These are phyloP conservation scores for Chelon auratus DNA, from an alignment of 2,797 vertebrate genomes.

Conservation along the genomic window DNA sequence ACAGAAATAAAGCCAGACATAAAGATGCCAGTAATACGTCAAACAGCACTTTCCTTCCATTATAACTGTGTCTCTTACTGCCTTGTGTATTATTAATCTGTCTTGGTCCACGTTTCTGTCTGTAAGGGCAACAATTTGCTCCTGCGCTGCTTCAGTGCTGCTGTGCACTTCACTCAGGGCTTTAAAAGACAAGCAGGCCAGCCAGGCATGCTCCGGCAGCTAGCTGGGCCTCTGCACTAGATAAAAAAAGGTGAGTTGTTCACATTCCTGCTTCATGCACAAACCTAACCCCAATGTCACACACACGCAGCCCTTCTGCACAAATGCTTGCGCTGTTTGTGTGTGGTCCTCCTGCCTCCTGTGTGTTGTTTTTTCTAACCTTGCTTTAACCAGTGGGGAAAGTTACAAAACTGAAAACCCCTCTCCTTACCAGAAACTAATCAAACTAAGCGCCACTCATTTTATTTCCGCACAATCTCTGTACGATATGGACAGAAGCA, in stretches of 20 bases:
- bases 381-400: constrained; percentile 32
- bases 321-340: constrained; percentile 58
- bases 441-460: neutral
- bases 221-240: constrained; percentile 73
- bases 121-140: constrained; percentile 34
- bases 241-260: constrained; percentile 83
- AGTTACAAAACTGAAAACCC: constrained; percentile 31
- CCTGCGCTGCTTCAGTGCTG: constrained; percentile 36
- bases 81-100: constrained; percentile 50
- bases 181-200: constrained; percentile 61
- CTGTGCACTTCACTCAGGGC: constrained; percentile 48
- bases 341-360: constrained; percentile 45
- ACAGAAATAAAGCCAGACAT: neutral
- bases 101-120: constrained; percentile 29
- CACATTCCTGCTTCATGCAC: constrained; percentile 87
- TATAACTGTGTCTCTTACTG: neutral
- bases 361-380: constrained; percentile 42
- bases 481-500: constrained; percentile 9
- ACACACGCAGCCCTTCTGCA: constrained; percentile 52
- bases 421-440: constrained; percentile 16
- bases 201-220: constrained; percentile 79
- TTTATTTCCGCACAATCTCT: neutral
- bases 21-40: constrained; percentile 4
- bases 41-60: constrained; percentile 11
- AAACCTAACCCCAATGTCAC: constrained; percentile 81